Base-by-base conservation (phyloP, 2,113 vertebrate species). In the Perca schrenkii region DNA sequence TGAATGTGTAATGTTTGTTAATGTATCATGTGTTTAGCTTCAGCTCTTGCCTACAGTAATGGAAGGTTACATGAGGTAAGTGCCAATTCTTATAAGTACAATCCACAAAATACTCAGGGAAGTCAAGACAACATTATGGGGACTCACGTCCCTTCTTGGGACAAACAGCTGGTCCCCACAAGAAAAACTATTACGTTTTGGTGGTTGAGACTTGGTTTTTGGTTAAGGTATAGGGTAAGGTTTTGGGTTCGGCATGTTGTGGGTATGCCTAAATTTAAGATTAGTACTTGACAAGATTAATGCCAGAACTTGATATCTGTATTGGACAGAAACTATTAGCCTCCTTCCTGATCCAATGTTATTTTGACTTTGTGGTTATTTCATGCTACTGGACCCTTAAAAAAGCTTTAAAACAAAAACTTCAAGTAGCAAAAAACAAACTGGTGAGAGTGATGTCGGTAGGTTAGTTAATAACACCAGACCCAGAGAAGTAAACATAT, bases 41-140 rank as follows among this genome's bases (percentile, higher is more conserved):
- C 19, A 22, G 65, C 28, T 71, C 63, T 43, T 73, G 10, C 54
- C 11, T n/a, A 28, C 70, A 50, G n/a, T 80, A 63, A 64, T 68
- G 17, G 22, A n/a, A 79, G 84, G 25, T 75, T 75, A 40, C 7
- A 17, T 71, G 8, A 36, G 58, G 50, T 49, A 70, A 66, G 31
- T 75, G 61, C 47, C 71, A 56, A 64, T 69, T 46, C 50, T 74
- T 50, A 13, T 47, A 56, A 69, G 50, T 36, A 6, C 19, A 17
- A 31, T 52, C 47, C 63, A 40, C 21, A 74, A 65, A 72, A 25
- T 40, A 31, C 22, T 53, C 25, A 19, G 5, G 8, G n/a, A 78
- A 80, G 64, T 75, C 56, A 31, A 47, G 71, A 53, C 80, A 46
- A 58, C 49, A 22, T 81, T 72, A 60, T 68, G 52, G 6, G 50